These are phyloP conservation scores for Hydrophis major DNA, from an alignment of 2,797 vertebrate genomes.

Conservation along the genomic window DNA sequence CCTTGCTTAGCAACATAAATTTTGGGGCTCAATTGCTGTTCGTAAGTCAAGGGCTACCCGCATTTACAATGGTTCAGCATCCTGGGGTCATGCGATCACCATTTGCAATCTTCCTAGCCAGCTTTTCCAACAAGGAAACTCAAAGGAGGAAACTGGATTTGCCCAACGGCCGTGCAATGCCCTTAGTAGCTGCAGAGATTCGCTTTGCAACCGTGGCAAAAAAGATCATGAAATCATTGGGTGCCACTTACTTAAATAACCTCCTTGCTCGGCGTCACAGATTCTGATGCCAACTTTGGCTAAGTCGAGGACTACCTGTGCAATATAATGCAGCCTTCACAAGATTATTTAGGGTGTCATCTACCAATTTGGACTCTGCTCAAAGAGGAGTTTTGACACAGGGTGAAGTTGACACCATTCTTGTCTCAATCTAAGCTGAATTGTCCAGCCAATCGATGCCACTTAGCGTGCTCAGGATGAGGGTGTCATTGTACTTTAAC, in stretches of 20 bases:
- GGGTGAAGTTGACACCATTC: background rate
- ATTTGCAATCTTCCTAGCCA: background rate
- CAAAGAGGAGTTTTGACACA: background rate
- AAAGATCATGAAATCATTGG: background rate
- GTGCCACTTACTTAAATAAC: background rate
- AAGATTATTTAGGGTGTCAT: background rate
- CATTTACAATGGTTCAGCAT: background rate
- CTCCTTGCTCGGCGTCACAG: background rate
- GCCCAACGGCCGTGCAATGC: background rate
- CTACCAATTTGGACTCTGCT: background rate
- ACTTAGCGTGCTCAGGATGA: too few species aligned
- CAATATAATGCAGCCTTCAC: background rate
- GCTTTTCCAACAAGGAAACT: background rate
- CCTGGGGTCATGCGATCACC: background rate
- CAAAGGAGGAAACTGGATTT: background rate
- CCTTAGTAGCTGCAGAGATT: background rate
- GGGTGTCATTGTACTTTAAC: background rate
- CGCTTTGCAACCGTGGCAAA: background rate
- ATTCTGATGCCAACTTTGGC: background rate
- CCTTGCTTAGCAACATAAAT: background rate
- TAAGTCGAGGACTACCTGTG: background rate
- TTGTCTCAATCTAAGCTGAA: background rate
- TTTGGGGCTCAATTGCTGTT: background rate
- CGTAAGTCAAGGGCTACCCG: background rate
- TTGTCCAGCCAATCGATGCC: background rate